Percentiles rank a stretch among this genome's conserved stretches.
These are phyloP conservation scores for Dryobates pubescens DNA, from an alignment of 2,797 vertebrate genomes.

Conservation along the genomic window DNA sequence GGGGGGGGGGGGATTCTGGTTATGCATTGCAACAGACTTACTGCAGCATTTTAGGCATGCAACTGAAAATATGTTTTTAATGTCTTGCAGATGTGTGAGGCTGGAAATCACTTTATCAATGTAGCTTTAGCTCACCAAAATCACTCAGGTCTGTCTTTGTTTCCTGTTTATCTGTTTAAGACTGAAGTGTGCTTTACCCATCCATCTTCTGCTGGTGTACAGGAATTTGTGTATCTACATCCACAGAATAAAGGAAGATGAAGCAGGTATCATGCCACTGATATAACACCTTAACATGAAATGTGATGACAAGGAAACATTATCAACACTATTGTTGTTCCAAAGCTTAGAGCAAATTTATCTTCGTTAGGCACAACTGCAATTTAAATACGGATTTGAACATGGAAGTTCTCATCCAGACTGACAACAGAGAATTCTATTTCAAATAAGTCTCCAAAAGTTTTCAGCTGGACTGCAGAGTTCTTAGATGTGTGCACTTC, in stretches of 20 bases:
- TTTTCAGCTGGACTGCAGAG: not conserved
- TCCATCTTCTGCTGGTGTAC: not conserved
- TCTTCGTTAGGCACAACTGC: conserved; percentile 23
- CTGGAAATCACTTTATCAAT: conserved; percentile 84
- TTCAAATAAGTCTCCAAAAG: not conserved
- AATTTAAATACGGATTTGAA: not conserved
- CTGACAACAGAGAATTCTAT: not conserved
- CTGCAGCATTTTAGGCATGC: not conserved
- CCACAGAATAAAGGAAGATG: conserved; percentile 1
- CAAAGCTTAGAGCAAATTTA: not conserved
- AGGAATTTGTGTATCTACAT: not conserved
- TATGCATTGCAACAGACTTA: not conserved
- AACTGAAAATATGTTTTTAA: conserved; percentile 34
- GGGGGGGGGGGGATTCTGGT: not conserved
- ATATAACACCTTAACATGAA: not conserved
- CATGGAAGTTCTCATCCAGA: not conserved
- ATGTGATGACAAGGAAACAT: not conserved
- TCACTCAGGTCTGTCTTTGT: conserved; percentile 76
- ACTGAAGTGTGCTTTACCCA: conserved; percentile 2
- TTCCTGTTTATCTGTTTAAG: not conserved
- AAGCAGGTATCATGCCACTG: not conserved
- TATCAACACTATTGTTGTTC: not conserved
- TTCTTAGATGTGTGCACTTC: not conserved
- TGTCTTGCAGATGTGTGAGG: conserved; percentile 81
- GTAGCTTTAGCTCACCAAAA: conserved; percentile 76